Conservation (phyloP, 1,140 invertebrate genomes). For the Camponotus pennsylvanicus region DNA sequence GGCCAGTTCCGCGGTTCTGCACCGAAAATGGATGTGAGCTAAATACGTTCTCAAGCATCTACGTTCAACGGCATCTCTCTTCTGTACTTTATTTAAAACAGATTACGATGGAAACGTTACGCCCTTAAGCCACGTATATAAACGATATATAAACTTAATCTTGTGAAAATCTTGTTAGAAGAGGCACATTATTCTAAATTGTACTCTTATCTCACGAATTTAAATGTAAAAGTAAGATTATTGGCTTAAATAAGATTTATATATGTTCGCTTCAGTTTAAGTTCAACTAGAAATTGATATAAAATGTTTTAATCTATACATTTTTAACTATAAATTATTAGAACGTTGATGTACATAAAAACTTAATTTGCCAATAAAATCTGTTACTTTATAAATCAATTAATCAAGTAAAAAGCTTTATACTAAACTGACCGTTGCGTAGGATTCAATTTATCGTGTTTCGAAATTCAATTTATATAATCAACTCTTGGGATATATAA, state of each 20-base stretch:
- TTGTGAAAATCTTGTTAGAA: constrained; percentile 44
- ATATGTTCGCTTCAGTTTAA: neutral
- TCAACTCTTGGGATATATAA: neutral
- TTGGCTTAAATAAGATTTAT: constrained; percentile 12
- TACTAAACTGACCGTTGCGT: neutral
- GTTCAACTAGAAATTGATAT: neutral
- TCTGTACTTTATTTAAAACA: constrained; percentile 26
- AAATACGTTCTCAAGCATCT: constrained; percentile 7
- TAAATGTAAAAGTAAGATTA: neutral
- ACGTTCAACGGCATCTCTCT: neutral
- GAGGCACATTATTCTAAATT: constrained; percentile 36
- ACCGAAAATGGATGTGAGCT: constrained; percentile 34
- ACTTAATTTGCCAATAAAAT: neutral
- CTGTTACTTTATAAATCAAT: neutral
- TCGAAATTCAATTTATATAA: constrained; percentile 33
- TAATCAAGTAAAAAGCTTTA: constrained; percentile 5
- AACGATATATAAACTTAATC: constrained; percentile 41
- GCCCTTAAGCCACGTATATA: constrained; percentile 7
- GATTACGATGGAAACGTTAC: constrained; percentile 29
- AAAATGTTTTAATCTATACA: neutral
- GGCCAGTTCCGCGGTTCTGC: constrained; percentile 34
- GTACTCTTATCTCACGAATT: constrained; percentile 4
- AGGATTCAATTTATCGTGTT: constrained; percentile 38
- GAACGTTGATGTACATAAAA: neutral
- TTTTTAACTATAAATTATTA: neutral